These are phyloP conservation scores for Oryzaephilus surinamensis DNA, from an alignment of 1,140 invertebrate genomes.

Conservation along the genomic window DNA sequence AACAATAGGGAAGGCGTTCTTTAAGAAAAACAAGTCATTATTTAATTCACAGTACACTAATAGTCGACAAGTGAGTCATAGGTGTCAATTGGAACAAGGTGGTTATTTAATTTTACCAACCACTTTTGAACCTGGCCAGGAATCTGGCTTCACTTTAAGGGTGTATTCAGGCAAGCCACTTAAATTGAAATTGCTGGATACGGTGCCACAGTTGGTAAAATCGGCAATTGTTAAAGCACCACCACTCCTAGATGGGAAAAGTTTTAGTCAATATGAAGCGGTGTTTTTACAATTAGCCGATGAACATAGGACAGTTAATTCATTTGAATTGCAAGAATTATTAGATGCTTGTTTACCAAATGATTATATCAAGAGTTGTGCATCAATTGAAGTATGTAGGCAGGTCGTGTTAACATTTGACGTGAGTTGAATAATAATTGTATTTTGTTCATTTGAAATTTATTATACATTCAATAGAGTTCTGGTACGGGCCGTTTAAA, in stretches of 20 bases:
- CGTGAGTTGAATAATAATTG: conserved; percentile 51
- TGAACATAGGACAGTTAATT: conserved; percentile 77
- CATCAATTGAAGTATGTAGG: conserved; percentile 81
- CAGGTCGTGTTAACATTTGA: conserved; percentile 83
- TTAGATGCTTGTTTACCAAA: conserved; percentile 86
- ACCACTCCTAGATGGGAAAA: conserved; percentile 54
- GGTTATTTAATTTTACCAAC: conserved; percentile 80
- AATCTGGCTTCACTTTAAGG: conserved; percentile 72
- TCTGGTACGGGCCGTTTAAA: conserved; percentile 71
- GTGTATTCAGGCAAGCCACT: conserved; percentile 74
- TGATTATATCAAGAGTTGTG: conserved; percentile 91
- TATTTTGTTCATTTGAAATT: background rate
- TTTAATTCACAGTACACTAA: conserved; percentile 89
- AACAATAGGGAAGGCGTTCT: conserved; percentile 62
- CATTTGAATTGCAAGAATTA: conserved; percentile 84
- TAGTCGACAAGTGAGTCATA: conserved; percentile 70
- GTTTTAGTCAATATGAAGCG: conserved; percentile 77
- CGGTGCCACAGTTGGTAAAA: conserved; percentile 58
- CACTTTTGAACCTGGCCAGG: conserved; percentile 83
- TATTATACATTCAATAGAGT: conserved; percentile 43
- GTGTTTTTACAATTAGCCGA: conserved; percentile 84
- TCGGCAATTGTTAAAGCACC: conserved; percentile 64
- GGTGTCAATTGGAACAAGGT: conserved; percentile 73
- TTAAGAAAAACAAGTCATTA: conserved; percentile 79
- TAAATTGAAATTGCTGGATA: conserved; percentile 74